A percentile compares a stretch with the other conserved stretches of the same genome.
Evolutionary conservation across 1,140 invertebrate species (phyloP).

Genomic region (Gyrodactylus bullatarudis): DNA sequence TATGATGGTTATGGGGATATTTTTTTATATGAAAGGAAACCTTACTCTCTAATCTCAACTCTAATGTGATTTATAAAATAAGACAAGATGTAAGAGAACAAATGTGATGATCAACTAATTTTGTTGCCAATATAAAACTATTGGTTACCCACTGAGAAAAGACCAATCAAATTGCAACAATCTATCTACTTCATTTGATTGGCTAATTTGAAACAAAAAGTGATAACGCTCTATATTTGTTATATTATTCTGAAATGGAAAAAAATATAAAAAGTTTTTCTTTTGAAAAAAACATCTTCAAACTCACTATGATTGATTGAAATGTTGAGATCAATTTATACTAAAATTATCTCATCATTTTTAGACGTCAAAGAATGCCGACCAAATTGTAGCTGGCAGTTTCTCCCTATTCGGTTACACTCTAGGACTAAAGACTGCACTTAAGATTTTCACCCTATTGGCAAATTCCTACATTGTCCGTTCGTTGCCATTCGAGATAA

Average conservation of each 20-base stretch:
- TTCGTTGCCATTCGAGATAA: background rate
- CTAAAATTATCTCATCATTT: background rate
- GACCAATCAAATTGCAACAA: no score
- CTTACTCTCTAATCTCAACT: no score
- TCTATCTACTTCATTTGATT: no score
- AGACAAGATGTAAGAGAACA: no score
- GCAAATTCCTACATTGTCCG: background rate
- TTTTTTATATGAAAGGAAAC: no score
- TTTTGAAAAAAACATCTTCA: background rate
- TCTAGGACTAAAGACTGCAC: background rate
- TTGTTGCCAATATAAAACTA: no score
- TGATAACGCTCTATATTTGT: background rate
- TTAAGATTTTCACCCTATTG: background rate
- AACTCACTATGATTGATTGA: background rate
- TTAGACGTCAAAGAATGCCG: background rate
- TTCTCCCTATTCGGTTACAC: background rate
- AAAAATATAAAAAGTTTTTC: background rate
- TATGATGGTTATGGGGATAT: no score
- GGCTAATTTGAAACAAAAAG: background rate
- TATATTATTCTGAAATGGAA: background rate
- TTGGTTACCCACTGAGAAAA: no score
- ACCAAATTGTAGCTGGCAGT: background rate
- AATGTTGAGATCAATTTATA: background rate
- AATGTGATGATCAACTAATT: no score
- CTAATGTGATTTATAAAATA: no score